Base-by-base conservation (phyloP, 2,797 vertebrate genomes). In the Notolepis coatsorum region DNA sequence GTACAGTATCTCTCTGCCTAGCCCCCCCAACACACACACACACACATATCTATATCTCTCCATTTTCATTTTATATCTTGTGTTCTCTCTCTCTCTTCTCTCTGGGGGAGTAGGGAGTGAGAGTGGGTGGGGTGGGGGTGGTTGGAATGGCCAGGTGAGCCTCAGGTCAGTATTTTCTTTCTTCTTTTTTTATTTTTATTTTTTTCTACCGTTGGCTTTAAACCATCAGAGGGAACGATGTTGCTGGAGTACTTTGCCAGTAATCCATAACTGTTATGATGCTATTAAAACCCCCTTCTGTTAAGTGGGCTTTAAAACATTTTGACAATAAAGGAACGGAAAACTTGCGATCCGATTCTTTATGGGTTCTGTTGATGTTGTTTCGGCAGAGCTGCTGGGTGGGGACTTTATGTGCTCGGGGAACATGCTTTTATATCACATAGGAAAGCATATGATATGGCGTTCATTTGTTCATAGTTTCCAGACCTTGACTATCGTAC, bases 91-190 rank as follows among this genome's bases (percentile, higher is more conserved):
- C 59, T 75, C 42, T n/a, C n/a, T n/a, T n/a, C 63, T 75, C 82
- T 83, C 81, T 51, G 13, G 81, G 65, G 79, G 65, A 72, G 45
- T 53, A 71, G 51, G 61, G 66, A 54, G 25, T 48, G 57, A 20
- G 70, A 48, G 49, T 15, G 35, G 18, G 30, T 5, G 42, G 12
- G 57, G 20, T 7, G 31, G 2, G 28, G 18, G 37, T 13, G 25
- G 63, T 54, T 39, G 62, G 62, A 59, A 61, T 67, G 48, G 66
- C 71, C 77, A 86, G 84, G 82, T 88, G 81, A 84, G 76, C 82
- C 75, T 74, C 65, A 83, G 81, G 70, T 85, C 79, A 82, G 74
- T 83, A 89, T 89, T 86, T 86, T 73, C 83, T 72, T 78, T 85
- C 76, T 68, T 79, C n/a, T 86, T 86, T 73, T 83, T 72, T 78